Base-by-base conservation (phyloP, 2,888 invertebrate species). In the Apomyelois bistriatella region DNA sequence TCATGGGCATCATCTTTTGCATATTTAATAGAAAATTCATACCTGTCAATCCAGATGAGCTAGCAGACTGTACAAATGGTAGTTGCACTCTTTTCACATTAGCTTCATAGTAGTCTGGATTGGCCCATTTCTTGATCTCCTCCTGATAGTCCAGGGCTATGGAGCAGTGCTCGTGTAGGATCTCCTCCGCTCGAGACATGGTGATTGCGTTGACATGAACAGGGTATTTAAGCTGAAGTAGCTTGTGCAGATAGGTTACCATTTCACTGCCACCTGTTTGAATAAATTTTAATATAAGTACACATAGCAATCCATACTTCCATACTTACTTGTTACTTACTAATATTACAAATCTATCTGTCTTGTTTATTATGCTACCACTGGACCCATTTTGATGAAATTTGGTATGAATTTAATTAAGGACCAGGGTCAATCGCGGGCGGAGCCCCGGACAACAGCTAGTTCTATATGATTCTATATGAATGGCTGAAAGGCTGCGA, bases 151-250 rank as follows among this genome's bases (percentile, higher is more conserved):
- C 94, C 0, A 93, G 76, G 0, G 97, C 94, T 56, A 98, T 91
- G 46, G 92, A 92, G 61, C 96, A 94, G 73, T 97, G 95, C 43
- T 95, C 93, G 56, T 96, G 95, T 1, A 98, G 86, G 30, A 98
- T 86, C 75, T 97, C 96, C 91, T 98, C 98, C 37, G 95, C 94
- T 57, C 98, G 92, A 54, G 95, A 96, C 62, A 96, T 93, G 0
- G 97, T 97, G 58, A 98, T 95, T 0, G 96, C 94, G 74, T 95
- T 95, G 0, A 96, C 93, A 83, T 98, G 98, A 0, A 95, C 96
- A 0, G 98, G 98, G 82, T 98, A 98, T 77, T 98, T 98, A 37
- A 98, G 91, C 82, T 98, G 98, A 37, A 98, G 90, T 47, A 98
- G 90, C 57, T 97, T 93, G 79, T 97, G 97, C 75, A 98, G 91